Percentiles rank a stretch among this genome's conserved stretches.
These are phyloP conservation scores for Dallia pectoralis DNA, from an alignment of 2,797 vertebrate genomes.

Conservation along the genomic window DNA sequence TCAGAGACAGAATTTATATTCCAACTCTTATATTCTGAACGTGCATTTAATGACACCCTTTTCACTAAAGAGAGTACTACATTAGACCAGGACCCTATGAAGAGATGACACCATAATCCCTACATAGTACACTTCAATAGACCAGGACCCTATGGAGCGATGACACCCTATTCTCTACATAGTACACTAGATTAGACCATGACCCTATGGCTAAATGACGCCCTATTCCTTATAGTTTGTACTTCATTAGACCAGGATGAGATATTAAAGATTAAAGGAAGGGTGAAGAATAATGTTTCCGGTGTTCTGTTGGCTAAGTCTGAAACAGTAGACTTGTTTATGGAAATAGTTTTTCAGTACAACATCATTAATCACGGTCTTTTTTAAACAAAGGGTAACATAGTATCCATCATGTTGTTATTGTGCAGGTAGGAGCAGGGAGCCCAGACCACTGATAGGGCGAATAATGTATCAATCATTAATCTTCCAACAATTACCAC, in stretches of 20 bases:
- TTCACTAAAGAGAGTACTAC: too few relatives aligned
- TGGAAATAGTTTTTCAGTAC: constrained; percentile 16
- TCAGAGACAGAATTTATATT: background rate
- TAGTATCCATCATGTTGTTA: constrained; percentile 26
- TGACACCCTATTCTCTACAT: too few relatives aligned
- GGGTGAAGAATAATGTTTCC: background rate
- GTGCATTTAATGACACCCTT: too few relatives aligned
- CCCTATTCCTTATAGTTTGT: background rate
- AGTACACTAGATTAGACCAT: too few relatives aligned
- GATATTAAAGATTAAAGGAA: background rate
- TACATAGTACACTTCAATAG: too few relatives aligned
- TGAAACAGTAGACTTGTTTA: constrained; percentile 1
- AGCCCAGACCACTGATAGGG: background rate
- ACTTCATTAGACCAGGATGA: background rate
- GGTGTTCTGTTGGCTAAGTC: background rate
- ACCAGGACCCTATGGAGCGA: too few relatives aligned
- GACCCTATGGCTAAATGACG: background rate
- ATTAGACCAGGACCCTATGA: too few relatives aligned
- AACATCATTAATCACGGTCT: constrained; percentile 22
- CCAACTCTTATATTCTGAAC: background rate
- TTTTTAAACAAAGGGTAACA: constrained; percentile 34
- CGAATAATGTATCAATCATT: background rate
- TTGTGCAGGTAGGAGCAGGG: constrained; percentile 9
- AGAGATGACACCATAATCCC: too few relatives aligned
- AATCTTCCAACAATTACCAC: constrained; percentile 25